Evolutionary conservation across 2,888 invertebrate genomes (phyloP), one percentile per base, ranked within the genome.

Genomic region (Drosophila anomelani): DNA sequence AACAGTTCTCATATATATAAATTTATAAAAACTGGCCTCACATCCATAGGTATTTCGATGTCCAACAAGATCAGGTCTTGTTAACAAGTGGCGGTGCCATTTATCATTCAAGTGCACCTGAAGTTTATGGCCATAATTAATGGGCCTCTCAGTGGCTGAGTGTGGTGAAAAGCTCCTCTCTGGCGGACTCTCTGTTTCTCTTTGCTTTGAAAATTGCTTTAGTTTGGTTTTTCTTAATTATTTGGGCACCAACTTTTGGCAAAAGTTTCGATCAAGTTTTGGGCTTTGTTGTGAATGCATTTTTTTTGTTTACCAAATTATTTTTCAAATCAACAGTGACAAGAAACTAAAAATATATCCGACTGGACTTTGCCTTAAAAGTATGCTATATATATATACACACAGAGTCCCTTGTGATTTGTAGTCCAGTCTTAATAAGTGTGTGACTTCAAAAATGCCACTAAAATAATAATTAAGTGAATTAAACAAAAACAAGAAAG

Each of bases 301-400:
- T 17, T 8, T 9, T 4, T 51, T 51, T 51, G 38, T 61, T n/a
- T n/a, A n/a, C n/a, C n/a, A n/a, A 51, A 20, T 8, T 7, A 10
- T 58, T 32, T 63, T 61, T 58, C 44, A 17, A 12, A n/a, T 36
- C 20, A 29, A 29, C 43, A 66, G 63, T 17, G 63, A 66, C 49
- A 59, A 71, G 54, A 41, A 75, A 66, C 66, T 57, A 60, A 75
- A 79, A 63, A 78, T 68, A 63, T 64, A 39, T 47, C 77, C 67
- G 78, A 84, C 83, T 84, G 82, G 78, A 84, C 87, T 85, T 76
- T 84, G 83, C 83, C 83, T 84, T 84, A 84, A 84, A 73, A 85
- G 73, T 85, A 87, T 54, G 54, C 55, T 57, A 43, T 34, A 47
- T 12, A 38, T 49, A 79, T 81, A 55, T 58, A 67, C 34, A 53